Base-by-base conservation (phyloP, 1,140 invertebrate genomes). In the Microplitis mediator region DNA sequence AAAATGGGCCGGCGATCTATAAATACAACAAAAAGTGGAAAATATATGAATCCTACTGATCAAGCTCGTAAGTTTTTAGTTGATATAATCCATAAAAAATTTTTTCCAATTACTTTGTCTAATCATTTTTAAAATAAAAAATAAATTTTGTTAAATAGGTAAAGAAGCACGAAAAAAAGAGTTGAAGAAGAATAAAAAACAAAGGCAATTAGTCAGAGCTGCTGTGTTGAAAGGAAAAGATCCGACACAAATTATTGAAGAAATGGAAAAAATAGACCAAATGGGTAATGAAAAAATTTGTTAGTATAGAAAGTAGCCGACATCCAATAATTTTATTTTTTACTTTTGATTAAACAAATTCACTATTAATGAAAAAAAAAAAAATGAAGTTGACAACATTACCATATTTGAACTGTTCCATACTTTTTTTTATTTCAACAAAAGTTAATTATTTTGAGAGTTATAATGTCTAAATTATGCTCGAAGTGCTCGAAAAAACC, bases 11-110 rank as follows among this genome's bases (percentile, higher is more conserved):
- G 96, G 74, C 90, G 97, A 77, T 98, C 96, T 60, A 98, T 98
- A 78, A 98, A 97, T 89, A 98, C 96, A 92, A 99, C 97, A 35
- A 99, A 99, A 90, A 98, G 97, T 97, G 97, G 97, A 82, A 99
- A 99, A 91, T 99, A 97, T 80, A 99, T 99, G 97, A 99, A 99
- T 89, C 97, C 97, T 31, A 98, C 97, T 4, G 97, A 99, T 88
- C 97, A 98, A 93, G 97, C 97, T 69, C 89, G 96, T 97, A 93
- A 95, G 95, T 95, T 45, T 35, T n/a, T 50, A 5, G 54, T 67
- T 14, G 50, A 70, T 64, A 75, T 78, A 79, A 2, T 23, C 23
- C 23, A 23, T 23, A 23, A 23, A 23, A 1, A 2, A 1, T 23
- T 23, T 23, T 65, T 54, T 36, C 16, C 14, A 36, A 69, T 23